Conservation (phyloP, 2,888 invertebrate species). For the Leptothorax acervorum region DNA sequence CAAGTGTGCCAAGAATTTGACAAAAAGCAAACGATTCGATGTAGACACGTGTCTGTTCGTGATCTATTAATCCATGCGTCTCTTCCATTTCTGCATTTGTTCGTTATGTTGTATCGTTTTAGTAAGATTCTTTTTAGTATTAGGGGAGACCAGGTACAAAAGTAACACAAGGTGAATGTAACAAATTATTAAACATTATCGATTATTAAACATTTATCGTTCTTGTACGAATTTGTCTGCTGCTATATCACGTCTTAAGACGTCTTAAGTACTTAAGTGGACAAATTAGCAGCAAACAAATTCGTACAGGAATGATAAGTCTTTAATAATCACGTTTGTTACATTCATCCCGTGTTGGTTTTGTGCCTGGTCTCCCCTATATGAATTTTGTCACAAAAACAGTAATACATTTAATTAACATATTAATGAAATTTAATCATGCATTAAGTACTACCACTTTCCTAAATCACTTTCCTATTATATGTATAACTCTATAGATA, state of each 20-base stretch:
- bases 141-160: too few relatives aligned
- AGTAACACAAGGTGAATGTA: too few relatives aligned
- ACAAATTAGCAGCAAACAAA: too few relatives aligned
- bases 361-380: not conserved
- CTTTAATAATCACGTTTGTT: too few relatives aligned
- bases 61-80: slow-evolving; percentile 28
- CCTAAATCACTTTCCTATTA: slow-evolving; percentile 16
- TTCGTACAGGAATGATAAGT: too few relatives aligned
- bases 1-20: slow-evolving; percentile 62
- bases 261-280: too few relatives aligned
- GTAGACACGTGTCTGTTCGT: slow-evolving; percentile 8
- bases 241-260: too few relatives aligned
- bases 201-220: too few relatives aligned
- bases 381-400: not conserved
- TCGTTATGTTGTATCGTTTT: not conserved
- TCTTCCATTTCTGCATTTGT: slow-evolving; percentile 34
- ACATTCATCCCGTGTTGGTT: too few relatives aligned
- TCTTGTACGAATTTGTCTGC: too few relatives aligned
- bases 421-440: slow-evolving; percentile 13
- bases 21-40: slow-evolving; percentile 44
- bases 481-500: not conserved
- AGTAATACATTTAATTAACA: slow-evolving; percentile 10
- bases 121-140: slow-evolving; percentile 12
- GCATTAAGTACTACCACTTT: slow-evolving; percentile 23
- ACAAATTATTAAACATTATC: too few relatives aligned